Conservation (phyloP, 1,140 invertebrate species). For the Drosophila sulfurigaster region DNA sequence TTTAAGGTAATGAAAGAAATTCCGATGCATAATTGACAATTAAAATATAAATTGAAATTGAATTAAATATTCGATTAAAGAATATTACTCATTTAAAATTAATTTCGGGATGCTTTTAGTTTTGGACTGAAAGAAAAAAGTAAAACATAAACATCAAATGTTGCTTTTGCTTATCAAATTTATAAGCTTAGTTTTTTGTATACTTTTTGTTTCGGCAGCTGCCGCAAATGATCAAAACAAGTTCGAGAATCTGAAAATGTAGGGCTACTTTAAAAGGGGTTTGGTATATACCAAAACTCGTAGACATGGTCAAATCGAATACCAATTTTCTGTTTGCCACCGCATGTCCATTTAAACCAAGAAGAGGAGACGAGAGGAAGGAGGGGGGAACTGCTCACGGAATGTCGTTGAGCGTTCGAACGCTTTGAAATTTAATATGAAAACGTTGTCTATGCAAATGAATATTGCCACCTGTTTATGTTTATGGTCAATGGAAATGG, state of each 20-base stretch:
- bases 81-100: slow-evolving; percentile 41
- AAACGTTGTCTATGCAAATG: slow-evolving; percentile 84
- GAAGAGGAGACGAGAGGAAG: slow-evolving; percentile 21
- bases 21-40: not conserved
- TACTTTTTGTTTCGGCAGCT: slow-evolving; percentile 18
- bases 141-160: slow-evolving; percentile 67
- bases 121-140: slow-evolving; percentile 11
- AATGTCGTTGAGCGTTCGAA: slow-evolving; percentile 70
- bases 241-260: slow-evolving; percentile 31
- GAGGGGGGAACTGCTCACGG: slow-evolving; percentile 30
- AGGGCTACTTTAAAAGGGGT: slow-evolving; percentile 37
- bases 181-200: slow-evolving; percentile 59
- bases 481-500: slow-evolving; percentile 70
- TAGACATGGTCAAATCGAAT: slow-evolving; percentile 59
- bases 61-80: not conserved
- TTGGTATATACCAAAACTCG: slow-evolving; percentile 6
- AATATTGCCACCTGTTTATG: slow-evolving; percentile 83
- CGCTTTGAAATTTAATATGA: slow-evolving; percentile 84
- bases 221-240: slow-evolving; percentile 46
- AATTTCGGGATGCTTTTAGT: slow-evolving; percentile 15
- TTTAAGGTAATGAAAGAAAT: slow-evolving; percentile 4
- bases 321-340: slow-evolving; percentile 69
- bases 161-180: slow-evolving; percentile 49
- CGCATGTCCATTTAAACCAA: slow-evolving; percentile 25
- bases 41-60: slow-evolving; percentile 8